Evolutionary conservation across 1,140 invertebrate genomes (phyloP).

Genomic region (Drosophila ercepeae): DNA sequence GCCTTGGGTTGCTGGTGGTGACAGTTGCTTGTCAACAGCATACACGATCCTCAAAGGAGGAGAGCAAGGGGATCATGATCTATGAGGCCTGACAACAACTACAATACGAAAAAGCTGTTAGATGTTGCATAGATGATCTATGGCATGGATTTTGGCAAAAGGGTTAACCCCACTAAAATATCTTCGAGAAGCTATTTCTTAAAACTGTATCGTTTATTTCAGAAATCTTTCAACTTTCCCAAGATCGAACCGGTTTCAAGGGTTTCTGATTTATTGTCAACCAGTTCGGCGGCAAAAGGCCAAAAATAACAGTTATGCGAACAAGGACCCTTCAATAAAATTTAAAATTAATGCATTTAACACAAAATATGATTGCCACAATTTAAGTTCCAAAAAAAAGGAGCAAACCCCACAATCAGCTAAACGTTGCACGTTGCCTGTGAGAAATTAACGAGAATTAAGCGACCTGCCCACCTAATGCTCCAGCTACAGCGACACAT

Average conservation of each 20-base stretch:
- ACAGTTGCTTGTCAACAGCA: conserved; percentile 74
- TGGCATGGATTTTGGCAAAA: conserved; percentile 7
- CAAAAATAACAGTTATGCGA: conserved; percentile 53
- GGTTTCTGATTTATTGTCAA: conserved; percentile 58
- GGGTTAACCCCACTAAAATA: not conserved
- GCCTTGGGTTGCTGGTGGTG: conserved; percentile 66
- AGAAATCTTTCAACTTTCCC: conserved; percentile 7
- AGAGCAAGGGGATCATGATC: conserved; percentile 39
- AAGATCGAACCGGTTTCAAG: conserved; percentile 41
- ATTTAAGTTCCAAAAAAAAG: conserved; percentile 29
- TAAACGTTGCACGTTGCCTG: conserved; percentile 74
- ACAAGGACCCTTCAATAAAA: conserved; percentile 40
- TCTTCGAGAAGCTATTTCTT: not conserved
- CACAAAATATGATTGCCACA: conserved; percentile 76
- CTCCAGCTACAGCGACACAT: conserved; percentile 44
- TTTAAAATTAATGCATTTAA: conserved; percentile 57
- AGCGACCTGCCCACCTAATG: conserved; percentile 69
- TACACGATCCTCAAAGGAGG: conserved; percentile 35
- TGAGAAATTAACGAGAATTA: conserved; percentile 80
- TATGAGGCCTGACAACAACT: conserved; percentile 42
- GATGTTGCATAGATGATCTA: conserved; percentile 48
- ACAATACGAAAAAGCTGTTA: conserved; percentile 42
- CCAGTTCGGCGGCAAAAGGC: conserved; percentile 29
- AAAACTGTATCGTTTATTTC: no score
- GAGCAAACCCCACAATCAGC: conserved; percentile 73